Conservation (phyloP, 2,888 invertebrate species). For the Acanthosepion pharaonis region DNA sequence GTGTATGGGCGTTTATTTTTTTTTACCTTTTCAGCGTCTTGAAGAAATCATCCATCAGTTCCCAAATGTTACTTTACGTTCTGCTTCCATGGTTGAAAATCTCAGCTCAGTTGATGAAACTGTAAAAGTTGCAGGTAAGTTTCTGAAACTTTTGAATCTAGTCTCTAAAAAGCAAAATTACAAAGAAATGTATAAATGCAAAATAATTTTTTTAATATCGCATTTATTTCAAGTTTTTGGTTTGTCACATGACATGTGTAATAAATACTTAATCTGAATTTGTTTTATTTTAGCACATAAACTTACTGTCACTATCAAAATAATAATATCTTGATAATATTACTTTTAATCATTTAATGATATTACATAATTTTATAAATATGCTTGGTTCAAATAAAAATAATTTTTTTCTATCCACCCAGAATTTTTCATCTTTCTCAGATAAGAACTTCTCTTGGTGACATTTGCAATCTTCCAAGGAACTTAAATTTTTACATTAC, state of each 20-base stretch:
- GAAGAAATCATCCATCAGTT: not conserved
- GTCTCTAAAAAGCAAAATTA: not conserved
- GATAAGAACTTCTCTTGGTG: too few relatives aligned
- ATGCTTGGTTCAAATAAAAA: too few relatives aligned
- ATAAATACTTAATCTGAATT: too few relatives aligned
- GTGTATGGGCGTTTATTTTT: not conserved
- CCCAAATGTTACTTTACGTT: slow-evolving; percentile 15
- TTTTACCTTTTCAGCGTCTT: not conserved
- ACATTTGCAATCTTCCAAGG: too few relatives aligned
- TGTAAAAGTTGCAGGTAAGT: not conserved
- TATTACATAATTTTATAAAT: too few relatives aligned
- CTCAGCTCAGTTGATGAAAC: slow-evolving; percentile 38
- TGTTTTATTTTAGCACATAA: not conserved
- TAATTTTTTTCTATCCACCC: too few relatives aligned
- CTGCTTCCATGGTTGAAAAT: slow-evolving; percentile 38
- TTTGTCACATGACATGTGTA: not conserved
- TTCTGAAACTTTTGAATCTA: not conserved
- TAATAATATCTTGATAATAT: not conserved
- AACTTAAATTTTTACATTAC: too few relatives aligned
- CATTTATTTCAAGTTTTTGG: too few relatives aligned
- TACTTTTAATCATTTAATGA: too few relatives aligned
- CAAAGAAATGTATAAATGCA: not conserved
- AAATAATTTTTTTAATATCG: not conserved
- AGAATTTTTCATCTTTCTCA: too few relatives aligned
- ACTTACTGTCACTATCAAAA: not conserved